phyloP scores from a whole-genome alignment of 1,140 invertebrate genomes.

The Drosophila neocordata region DNA sequence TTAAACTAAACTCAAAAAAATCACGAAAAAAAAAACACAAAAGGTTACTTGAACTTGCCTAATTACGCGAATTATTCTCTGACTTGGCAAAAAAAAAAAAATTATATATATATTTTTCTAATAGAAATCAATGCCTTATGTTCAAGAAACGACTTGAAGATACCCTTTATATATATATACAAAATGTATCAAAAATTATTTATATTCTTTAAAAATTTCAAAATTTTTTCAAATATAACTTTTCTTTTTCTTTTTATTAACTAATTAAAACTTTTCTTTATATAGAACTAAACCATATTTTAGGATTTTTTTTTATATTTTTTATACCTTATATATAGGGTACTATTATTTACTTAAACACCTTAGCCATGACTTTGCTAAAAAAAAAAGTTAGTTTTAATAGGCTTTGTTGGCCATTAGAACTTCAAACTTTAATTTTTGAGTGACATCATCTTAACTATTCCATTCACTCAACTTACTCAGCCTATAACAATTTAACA shows the following conservation, averaged over 20 bases:
- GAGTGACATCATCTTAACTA: conserved; percentile 45
- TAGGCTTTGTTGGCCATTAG: conserved; percentile 37
- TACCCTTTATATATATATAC: no score
- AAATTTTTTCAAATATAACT: no score
- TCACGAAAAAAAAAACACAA: conserved; percentile 45
- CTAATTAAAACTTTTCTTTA: no score
- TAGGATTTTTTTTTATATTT: background rate
- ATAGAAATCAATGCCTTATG: background rate
- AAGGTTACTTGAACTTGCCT: conserved; percentile 67
- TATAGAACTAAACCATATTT: no score
- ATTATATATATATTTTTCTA: background rate
- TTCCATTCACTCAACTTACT: conserved; percentile 14
- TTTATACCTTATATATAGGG: background rate
- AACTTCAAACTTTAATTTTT: conserved; percentile 37
- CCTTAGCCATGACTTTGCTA: background rate
- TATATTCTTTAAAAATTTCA: no score
- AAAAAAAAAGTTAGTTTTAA: conserved; percentile 38
- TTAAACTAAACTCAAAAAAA: conserved; percentile 46
- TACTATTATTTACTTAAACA: background rate
- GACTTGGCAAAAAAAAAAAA: conserved; percentile 53
- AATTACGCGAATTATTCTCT: conserved; percentile 65
- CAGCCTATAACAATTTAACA: conserved; percentile 52
- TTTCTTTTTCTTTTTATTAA: no score
- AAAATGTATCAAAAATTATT: no score
- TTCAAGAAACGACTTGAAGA: background rate